A percentile compares a stretch with the other conserved stretches of the same genome.
These are phyloP conservation scores for Mus caroli DNA, from an alignment of 2,797 vertebrate species.

Conservation along the genomic window DNA sequence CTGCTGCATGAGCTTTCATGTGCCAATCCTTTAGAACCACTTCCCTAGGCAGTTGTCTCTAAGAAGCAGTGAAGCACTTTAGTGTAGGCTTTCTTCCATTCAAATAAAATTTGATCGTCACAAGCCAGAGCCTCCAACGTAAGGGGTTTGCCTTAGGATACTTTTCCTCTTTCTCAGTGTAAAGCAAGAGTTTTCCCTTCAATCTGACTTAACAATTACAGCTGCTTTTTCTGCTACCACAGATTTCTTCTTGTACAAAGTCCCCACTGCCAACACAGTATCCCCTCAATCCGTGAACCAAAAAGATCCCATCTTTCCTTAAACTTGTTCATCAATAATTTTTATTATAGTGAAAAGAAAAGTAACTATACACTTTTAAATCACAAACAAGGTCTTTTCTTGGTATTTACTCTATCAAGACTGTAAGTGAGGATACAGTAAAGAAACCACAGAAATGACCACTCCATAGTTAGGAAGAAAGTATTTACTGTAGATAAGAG, in stretches of 20 bases:
- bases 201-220: neutral
- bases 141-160: neutral
- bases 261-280: neutral
- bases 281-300: neutral
- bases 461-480: neutral
- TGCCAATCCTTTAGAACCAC: neutral
- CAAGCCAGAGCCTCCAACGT: neutral
- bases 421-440: neutral
- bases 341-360: neutral
- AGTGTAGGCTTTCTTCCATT: neutral
- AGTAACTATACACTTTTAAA: neutral
- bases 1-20: neutral
- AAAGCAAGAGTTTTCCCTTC: neutral
- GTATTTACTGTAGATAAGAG: neutral
- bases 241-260: neutral
- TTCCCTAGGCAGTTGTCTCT: neutral
- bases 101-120: neutral
- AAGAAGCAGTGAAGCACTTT: neutral
- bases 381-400: neutral
- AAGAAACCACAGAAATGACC: neutral
- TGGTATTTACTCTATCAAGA: neutral
- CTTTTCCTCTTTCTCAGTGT: neutral
- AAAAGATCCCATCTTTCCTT: neutral
- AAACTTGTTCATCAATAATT: neutral
- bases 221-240: neutral